Percentiles rank a stretch among this genome's conserved stretches.
Evolutionary conservation across 2,888 invertebrate species (phyloP).

Genomic region (Eumacrocentrus americanus): DNA sequence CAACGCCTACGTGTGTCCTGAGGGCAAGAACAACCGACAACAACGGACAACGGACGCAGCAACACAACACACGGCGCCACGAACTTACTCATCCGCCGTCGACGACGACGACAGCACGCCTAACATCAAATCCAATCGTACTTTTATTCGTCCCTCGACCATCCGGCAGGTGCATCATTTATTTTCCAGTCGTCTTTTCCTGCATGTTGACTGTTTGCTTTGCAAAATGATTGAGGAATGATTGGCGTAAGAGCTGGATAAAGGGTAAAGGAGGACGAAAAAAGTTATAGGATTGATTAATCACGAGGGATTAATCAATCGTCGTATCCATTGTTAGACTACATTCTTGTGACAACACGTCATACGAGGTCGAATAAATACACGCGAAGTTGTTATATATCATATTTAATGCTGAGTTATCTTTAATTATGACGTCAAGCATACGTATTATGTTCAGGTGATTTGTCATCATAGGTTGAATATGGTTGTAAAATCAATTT

Average conservation of each 20-base stretch:
- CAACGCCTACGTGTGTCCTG: slow-evolving; percentile 30
- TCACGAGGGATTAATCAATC: background rate
- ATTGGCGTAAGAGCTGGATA: background rate
- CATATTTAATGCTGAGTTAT: slow-evolving; percentile 2
- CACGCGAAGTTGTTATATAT: slow-evolving; percentile 1
- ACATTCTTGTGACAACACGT: background rate
- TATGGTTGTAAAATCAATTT: no score
- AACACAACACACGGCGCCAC: slow-evolving; percentile 48
- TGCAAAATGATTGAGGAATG: background rate
- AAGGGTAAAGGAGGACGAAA: background rate
- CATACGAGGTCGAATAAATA: slow-evolving; percentile 12
- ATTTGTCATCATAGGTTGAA: background rate
- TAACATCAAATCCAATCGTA: slow-evolving; percentile 33
- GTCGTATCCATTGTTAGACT: slow-evolving; percentile 1
- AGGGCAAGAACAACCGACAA: slow-evolving; percentile 27
- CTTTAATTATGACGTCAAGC: slow-evolving; percentile 18
- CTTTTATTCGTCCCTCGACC: slow-evolving; percentile 46
- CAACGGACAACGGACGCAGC: slow-evolving; percentile 43
- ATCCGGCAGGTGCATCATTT: slow-evolving; percentile 52
- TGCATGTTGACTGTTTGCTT: background rate
- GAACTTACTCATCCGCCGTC: slow-evolving; percentile 47
- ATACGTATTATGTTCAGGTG: background rate
- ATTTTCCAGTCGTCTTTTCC: slow-evolving; percentile 34
- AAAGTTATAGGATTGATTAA: no score
- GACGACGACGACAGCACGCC: slow-evolving; percentile 36